Base-by-base conservation (phyloP, 1,140 invertebrate genomes). In the Pectinophora gossypiella region DNA sequence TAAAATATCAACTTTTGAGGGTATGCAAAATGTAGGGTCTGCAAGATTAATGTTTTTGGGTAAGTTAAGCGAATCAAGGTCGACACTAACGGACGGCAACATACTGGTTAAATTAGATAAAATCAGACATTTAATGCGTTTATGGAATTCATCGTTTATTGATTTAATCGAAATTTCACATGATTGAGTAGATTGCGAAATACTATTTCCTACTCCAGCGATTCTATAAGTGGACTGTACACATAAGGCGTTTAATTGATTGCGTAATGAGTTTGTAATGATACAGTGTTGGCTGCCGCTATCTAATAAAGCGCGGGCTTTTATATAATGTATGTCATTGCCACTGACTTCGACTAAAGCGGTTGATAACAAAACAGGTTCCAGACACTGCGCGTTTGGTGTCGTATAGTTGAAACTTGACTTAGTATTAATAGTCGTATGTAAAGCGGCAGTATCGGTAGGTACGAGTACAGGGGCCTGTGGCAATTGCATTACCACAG, bases 211-310 rank as follows among this genome's bases (percentile, higher is more conserved):
- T 49, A 68, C 56, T n/a, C 65, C 61, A 19, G 36, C 27, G 21
- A 65, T 21, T 49, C 58, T 51, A 55, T 59, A 44, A 55, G 59
- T 54, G 57, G 62, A 69, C 62, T 65, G 63, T 65, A 57, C 54
- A 15, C 58, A 48, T 42, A 27, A 45, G n/a, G 49, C 10, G 23
- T 69, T 63, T 49, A 69, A 21, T 44, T 42, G 44, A 27, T 56
- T 52, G 38, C 47, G 43, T 45, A 63, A 48, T 27, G 46, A 43
- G 9, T 54, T 19, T 5, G 61, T 20, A 19, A 63, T 51, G 36
- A 63, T 56, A n/a, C n/a, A n/a, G n/a, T n/a, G n/a, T n/a, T n/a
- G n/a, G n/a, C n/a, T n/a, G n/a, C n/a, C n/a, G n/a, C n/a, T n/a
- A n/a, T n/a, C n/a, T n/a, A n/a, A n/a, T n/a, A n/a, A n/a, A n/a